Conservation (phyloP, 2,113 vertebrate species). For the Nannospalax galili region DNA sequence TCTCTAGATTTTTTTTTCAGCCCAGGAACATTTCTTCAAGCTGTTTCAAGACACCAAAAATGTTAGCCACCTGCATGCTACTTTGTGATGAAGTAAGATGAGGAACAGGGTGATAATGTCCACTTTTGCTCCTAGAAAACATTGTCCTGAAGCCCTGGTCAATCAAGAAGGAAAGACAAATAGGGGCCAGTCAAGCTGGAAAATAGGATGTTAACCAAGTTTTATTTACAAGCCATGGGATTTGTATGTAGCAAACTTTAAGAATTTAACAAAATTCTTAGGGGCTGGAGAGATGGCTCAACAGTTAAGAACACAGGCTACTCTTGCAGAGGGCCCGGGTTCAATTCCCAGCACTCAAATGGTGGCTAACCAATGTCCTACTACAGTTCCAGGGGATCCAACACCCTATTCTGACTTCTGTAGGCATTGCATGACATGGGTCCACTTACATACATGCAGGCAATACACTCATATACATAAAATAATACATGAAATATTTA, state of each 20-base stretch:
- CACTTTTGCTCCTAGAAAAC: not conserved
- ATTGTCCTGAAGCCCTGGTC: not conserved
- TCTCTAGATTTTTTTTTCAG: not conserved
- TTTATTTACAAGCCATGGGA: not conserved
- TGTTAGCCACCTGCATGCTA: not conserved
- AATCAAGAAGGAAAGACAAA: not conserved
- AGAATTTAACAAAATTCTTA: not conserved
- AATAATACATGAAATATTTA: too few relatives aligned
- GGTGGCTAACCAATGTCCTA: too few relatives aligned
- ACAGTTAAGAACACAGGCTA: too few relatives aligned
- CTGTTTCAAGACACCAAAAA: not conserved
- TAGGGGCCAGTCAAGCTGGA: not conserved
- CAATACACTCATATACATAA: too few relatives aligned
- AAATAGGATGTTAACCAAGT: not conserved
- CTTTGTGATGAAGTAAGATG: not conserved
- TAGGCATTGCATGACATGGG: too few relatives aligned
- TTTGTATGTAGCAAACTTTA: not conserved
- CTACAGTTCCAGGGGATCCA: too few relatives aligned
- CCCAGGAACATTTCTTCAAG: not conserved
- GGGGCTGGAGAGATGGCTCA: too few relatives aligned
- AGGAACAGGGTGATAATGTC: not conserved
- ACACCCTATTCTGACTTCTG: too few relatives aligned
- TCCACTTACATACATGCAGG: too few relatives aligned
- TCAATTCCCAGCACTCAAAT: too few relatives aligned
- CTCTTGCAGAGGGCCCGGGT: too few relatives aligned